These are phyloP conservation scores for Liposcelis brunnea DNA, from an alignment of 2,888 invertebrate species.

Conservation along the genomic window DNA sequence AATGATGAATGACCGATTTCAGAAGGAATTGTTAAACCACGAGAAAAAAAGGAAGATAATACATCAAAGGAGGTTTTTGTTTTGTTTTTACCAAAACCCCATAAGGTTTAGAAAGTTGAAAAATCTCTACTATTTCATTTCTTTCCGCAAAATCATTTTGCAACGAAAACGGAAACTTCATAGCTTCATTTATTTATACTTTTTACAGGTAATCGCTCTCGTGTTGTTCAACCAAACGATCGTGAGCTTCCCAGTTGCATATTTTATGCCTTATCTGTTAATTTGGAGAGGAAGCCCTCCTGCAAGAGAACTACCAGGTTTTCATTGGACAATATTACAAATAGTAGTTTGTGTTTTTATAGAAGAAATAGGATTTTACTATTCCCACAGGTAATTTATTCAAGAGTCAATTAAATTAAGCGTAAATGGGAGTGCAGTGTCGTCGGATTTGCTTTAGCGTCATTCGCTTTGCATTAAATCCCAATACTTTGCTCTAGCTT, in stretches of 20 bases:
- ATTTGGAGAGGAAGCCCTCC: conserved; percentile 46
- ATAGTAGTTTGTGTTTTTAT: conserved; percentile 52
- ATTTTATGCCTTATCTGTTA: conserved; percentile 42
- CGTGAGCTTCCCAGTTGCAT: conserved; percentile 46
- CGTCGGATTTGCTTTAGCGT: too few relatives aligned
- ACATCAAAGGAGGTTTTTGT: background rate
- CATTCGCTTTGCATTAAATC: too few relatives aligned
- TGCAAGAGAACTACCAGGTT: conserved; percentile 52
- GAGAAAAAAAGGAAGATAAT: background rate
- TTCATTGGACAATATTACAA: conserved; percentile 58
- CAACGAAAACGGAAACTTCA: too few relatives aligned
- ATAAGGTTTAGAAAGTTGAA: background rate
- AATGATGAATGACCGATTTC: too few relatives aligned
- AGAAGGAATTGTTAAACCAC: background rate
- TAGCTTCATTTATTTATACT: too few relatives aligned
- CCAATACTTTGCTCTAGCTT: too few relatives aligned
- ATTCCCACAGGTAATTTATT: conserved; percentile 48
- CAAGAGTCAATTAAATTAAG: too few relatives aligned
- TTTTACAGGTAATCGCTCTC: conserved; percentile 16
- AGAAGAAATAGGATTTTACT: conserved; percentile 71
- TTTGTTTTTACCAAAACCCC: background rate
- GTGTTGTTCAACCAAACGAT: conserved; percentile 57
- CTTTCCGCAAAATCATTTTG: too few relatives aligned
- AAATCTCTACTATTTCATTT: too few relatives aligned
- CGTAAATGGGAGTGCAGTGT: background rate